phyloP scores from a whole-genome alignment of 30 jellyfish, hydroid and myxozoan species.

The Aurelia aurita complex sp. Pacific region DNA sequence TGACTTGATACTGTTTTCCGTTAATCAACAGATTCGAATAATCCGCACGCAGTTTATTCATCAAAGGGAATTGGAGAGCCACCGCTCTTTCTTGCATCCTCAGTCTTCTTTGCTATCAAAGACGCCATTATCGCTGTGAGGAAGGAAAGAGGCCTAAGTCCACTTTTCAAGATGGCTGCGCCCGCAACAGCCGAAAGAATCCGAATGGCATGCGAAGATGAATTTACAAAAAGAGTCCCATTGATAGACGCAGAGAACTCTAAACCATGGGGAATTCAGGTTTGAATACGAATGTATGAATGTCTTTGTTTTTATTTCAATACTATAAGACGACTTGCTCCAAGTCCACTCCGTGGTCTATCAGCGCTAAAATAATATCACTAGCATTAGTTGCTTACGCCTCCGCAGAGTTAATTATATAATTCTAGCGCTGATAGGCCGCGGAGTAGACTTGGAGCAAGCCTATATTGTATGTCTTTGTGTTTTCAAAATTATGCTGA shows the following conservation, averaged over 20 bases:
- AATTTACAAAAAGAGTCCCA: conserved; percentile 36
- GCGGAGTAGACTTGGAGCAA: too few relatives aligned
- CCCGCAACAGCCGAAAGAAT: conserved; percentile 64
- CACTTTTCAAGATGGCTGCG: conserved; percentile 41
- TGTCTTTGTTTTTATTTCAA: too few relatives aligned
- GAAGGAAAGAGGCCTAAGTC: conserved; percentile 36
- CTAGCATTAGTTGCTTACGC: too few relatives aligned
- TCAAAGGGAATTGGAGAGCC: conserved; percentile 72
- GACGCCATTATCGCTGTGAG: conserved; percentile 63
- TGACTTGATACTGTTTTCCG: background rate
- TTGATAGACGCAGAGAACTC: conserved; percentile 17
- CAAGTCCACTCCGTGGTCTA: too few relatives aligned
- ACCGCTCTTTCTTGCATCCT: conserved; percentile 48
- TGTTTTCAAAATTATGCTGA: too few relatives aligned
- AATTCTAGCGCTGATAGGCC: too few relatives aligned
- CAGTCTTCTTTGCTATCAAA: conserved; percentile 66
- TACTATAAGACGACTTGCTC: too few relatives aligned
- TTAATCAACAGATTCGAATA: conserved; percentile 28
- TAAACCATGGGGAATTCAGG: conserved; percentile 64
- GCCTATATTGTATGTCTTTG: too few relatives aligned
- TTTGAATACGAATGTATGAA: background rate
- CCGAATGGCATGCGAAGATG: conserved; percentile 66
- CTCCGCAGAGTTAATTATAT: too few relatives aligned
- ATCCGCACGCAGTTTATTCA: conserved; percentile 63
- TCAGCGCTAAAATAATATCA: too few relatives aligned